phyloP scores from a whole-genome alignment of 1,140 invertebrate species.

The Onthophagus taurus region DNA sequence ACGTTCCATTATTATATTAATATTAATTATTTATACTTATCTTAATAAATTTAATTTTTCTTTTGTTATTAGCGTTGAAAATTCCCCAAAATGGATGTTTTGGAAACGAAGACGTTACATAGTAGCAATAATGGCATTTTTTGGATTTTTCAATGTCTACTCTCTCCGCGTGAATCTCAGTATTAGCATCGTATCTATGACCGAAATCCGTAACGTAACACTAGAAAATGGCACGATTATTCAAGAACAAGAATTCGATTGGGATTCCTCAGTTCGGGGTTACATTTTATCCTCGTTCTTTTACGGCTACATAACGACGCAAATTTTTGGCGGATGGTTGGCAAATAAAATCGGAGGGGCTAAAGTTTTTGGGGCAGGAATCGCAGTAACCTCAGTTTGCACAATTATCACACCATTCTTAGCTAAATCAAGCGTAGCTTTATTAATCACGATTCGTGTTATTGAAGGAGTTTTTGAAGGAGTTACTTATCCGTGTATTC shows the following conservation, averaged over 20 bases:
- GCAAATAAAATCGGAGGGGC: constrained; percentile 7
- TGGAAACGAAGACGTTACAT: constrained; percentile 61
- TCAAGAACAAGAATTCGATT: constrained; percentile 7
- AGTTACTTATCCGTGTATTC: constrained; percentile 83
- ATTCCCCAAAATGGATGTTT: constrained; percentile 47
- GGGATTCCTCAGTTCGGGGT: constrained; percentile 8
- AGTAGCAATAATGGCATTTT: constrained; percentile 67
- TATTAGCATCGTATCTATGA: constrained; percentile 85
- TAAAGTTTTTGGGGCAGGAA: constrained; percentile 10
- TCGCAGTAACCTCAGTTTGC: constrained; percentile 7
- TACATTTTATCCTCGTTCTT: constrained; percentile 10
- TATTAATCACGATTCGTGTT: constrained; percentile 66
- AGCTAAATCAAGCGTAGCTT: constrained; percentile 50
- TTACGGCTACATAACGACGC: constrained; percentile 10
- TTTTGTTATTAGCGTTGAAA: constrained; percentile 2
- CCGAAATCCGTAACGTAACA: constrained; percentile 47
- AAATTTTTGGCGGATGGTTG: constrained; percentile 10
- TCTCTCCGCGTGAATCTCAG: constrained; percentile 79
- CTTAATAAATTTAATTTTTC: too few species aligned
- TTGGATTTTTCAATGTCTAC: constrained; percentile 85
- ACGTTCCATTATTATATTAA: too few species aligned
- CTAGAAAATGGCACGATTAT: constrained; percentile 46
- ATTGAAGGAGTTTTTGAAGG: constrained; percentile 88
- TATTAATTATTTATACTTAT: too few species aligned
- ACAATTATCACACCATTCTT: constrained; percentile 9